These are phyloP conservation scores for Bufo bufo DNA, from an alignment of 2,113 vertebrate genomes.

Conservation along the genomic window DNA sequence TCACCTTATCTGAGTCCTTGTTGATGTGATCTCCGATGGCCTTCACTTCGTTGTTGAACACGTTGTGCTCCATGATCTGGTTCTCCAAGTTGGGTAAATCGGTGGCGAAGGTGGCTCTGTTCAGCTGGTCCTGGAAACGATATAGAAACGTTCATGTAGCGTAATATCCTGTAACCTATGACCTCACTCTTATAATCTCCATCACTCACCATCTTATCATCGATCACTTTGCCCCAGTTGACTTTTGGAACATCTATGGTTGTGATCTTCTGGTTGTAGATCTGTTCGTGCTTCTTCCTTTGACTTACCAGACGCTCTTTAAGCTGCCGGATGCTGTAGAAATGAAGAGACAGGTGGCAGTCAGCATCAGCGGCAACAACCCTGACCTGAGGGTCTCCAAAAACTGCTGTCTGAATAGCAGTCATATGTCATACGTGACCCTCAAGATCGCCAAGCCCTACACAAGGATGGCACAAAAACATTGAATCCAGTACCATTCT, in stretches of 20 bases:
- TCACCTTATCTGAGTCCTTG: conserved; percentile 79
- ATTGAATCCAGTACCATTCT: no score
- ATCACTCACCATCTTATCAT: conserved; percentile 87
- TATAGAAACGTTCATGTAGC: not conserved
- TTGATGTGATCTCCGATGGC: conserved; percentile 87
- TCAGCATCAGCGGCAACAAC: not conserved
- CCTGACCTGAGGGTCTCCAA: not conserved
- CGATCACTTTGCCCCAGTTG: conserved; percentile 89
- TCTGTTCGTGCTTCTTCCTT: conserved; percentile 78
- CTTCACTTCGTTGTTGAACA: conserved; percentile 96
- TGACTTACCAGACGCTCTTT: conserved; percentile 83
- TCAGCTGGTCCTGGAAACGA: conserved; percentile 75
- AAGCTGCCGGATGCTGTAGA: conserved; percentile 87
- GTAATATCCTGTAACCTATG: not conserved
- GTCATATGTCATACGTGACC: not conserved
- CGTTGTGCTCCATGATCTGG: conserved; percentile 94
- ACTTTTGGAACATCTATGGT: conserved; percentile 82
- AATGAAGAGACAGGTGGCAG: not conserved
- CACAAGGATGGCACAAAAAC: not conserved
- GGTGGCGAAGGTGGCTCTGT: conserved; percentile 83
- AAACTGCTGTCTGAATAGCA: not conserved
- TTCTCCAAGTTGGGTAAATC: conserved; percentile 88
- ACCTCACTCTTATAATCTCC: not conserved
- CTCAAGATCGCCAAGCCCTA: not conserved
- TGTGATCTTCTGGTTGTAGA: conserved; percentile 82